Evolutionary conservation across 2,113 vertebrate genomes (phyloP).

Genomic region (Petrocephalus microphthalmus): DNA sequence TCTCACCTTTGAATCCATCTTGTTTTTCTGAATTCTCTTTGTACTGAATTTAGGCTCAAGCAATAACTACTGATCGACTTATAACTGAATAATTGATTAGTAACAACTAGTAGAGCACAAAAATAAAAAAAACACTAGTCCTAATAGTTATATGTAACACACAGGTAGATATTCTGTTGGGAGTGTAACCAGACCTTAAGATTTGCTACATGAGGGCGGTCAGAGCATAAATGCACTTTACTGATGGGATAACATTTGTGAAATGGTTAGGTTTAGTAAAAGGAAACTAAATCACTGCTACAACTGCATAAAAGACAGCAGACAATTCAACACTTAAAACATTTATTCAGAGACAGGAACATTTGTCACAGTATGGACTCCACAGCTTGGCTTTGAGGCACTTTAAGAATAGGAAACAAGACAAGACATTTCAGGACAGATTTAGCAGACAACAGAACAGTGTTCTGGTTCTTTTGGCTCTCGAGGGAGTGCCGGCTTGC

Average conservation of each 20-base stretch:
- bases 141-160: not conserved
- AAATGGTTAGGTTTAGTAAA: not conserved
- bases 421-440: constrained; percentile 12
- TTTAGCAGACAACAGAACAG: not conserved
- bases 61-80: not conserved
- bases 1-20: not conserved
- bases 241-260: not conserved
- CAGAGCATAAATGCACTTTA: not conserved
- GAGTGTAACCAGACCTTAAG: not conserved
- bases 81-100: not conserved
- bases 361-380: constrained; percentile 3
- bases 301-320: not conserved
- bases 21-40: not conserved
- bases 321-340: constrained; percentile 2
- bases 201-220: not conserved
- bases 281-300: not conserved
- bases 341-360: constrained; percentile 1
- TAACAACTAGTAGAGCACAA: not conserved
- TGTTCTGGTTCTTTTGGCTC: not conserved
- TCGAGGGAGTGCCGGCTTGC: not conserved
- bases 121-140: not conserved
- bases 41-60: not conserved
- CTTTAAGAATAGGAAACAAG: not conserved
- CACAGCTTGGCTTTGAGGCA: not conserved
- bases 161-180: not conserved